Base-by-base conservation (phyloP, 2,113 vertebrate species). In the Brachirus orientalis region DNA sequence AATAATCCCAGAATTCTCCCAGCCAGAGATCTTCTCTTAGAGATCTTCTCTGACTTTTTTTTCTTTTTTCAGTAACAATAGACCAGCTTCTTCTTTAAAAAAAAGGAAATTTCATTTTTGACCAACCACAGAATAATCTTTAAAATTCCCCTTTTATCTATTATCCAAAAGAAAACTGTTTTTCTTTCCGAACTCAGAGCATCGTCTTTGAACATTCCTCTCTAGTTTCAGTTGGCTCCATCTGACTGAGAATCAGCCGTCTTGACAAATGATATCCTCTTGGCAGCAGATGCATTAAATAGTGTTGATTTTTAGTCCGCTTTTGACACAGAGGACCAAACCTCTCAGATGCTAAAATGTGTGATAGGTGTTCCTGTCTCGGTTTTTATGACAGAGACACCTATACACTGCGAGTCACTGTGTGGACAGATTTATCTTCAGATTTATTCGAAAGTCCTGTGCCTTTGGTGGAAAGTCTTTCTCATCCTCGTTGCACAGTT, bases 211-310 rank as follows among this genome's bases (percentile, higher is more conserved):
- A 60, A 63, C 36, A 65, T 51, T 43, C 55, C 33, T 19, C 62
- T 43, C 41, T 59, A 40, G 37, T 65, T 69, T 73, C 48, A 66
- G 55, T 45, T n/a, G 10, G 46, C 12, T 58, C 22, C 14, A 40
- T 56, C 40, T 19, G 41, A 59, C 59, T n/a, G n/a, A 77, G 28
- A 69, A 69, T 79, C 60, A 44, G 65, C 17, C 20, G 19, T 55
- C n/a, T 41, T 50, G 41, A 66, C 51, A 66, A 70, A 78, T 67
- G 50, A 75, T 57, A 50, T 75, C 43, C 17, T 58, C 36, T 63
- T 56, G 69, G 73, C n/a, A 67, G 48, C 48, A 71, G 75, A 77
- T 76, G 44, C 72, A 69, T 76, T 46, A 73, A 40, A 69, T 35
- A 37, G 13, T 20, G 19, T 22, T 22, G 57, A 17, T 75, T 68